Conservation (phyloP, 2,888 invertebrate species). For the Xylota sylvarum region DNA sequence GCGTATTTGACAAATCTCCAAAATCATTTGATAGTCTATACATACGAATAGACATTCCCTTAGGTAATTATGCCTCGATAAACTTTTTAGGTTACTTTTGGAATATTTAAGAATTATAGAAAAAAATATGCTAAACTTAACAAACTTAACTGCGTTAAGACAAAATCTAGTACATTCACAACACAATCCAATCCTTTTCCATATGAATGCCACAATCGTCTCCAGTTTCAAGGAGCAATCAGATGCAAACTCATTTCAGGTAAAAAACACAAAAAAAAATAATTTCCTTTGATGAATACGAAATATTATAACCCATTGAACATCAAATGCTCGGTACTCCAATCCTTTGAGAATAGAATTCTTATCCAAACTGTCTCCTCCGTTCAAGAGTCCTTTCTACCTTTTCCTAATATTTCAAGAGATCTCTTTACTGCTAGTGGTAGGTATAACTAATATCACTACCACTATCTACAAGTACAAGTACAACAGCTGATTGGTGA, state of each 20-base stretch:
- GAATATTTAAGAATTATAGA: too few species aligned
- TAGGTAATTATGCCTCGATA: too few species aligned
- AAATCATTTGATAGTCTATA: too few species aligned
- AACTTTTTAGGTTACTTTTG: too few species aligned
- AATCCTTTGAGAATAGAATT: conserved; percentile 18
- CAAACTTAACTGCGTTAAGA: too few species aligned
- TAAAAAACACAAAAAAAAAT: not conserved
- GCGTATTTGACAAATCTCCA: too few species aligned
- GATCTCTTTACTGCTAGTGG: not conserved
- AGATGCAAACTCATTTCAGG: not conserved
- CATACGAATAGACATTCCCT: too few species aligned
- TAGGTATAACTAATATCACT: not conserved
- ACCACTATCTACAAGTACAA: too few species aligned
- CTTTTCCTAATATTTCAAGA: conserved; percentile 27
- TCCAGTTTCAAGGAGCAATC: not conserved
- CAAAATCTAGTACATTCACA: too few species aligned
- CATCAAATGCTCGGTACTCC: conserved; percentile 16
- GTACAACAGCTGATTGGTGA: conserved; percentile 1
- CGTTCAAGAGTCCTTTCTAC: not conserved
- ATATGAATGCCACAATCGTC: not conserved
- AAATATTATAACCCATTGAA: conserved; percentile 33
- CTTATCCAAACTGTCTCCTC: not conserved
- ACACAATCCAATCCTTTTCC: too few species aligned
- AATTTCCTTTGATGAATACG: conserved; percentile 3
- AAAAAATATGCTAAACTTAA: too few species aligned